Evolutionary conservation across 2,888 invertebrate genomes (phyloP).

Genomic region (Eurytoma adleriae): DNA sequence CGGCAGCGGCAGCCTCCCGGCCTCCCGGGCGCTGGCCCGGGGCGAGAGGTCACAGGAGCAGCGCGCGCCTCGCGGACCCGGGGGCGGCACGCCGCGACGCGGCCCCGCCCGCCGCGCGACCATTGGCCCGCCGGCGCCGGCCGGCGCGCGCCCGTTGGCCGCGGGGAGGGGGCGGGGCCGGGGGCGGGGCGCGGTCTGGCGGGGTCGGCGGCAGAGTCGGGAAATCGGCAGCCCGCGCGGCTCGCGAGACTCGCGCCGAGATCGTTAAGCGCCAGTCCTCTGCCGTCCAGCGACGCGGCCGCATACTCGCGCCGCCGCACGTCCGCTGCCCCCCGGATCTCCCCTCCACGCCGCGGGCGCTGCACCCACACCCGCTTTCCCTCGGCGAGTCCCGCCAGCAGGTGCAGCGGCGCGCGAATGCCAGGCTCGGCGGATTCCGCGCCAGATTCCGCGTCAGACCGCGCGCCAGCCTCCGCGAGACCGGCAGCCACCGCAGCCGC

Average conservation of each 20-base stretch:
- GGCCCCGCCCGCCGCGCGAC: not conserved
- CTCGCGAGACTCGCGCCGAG: constrained; percentile 72
- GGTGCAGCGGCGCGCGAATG: constrained; percentile 42
- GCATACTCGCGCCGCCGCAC: constrained; percentile 65
- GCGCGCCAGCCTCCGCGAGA: not conserved
- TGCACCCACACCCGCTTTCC: constrained; percentile 9
- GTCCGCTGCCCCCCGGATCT: not conserved
- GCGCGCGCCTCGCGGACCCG: not conserved
- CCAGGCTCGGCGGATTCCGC: too few species aligned
- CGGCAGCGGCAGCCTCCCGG: too few species aligned
- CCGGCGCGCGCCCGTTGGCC: constrained; percentile 13
- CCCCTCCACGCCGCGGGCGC: not conserved
- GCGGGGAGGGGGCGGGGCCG: not conserved
- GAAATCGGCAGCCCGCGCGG: constrained; percentile 59
- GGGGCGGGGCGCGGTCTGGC: constrained; percentile 2
- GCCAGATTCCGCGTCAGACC: constrained; percentile 37
- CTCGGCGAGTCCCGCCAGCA: constrained; percentile 4
- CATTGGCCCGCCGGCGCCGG: constrained; percentile 1
- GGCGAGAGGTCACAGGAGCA: constrained; percentile 42
- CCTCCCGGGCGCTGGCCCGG: not conserved
- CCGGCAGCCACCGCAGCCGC: not conserved
- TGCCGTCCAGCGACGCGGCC: constrained; percentile 75
- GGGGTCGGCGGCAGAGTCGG: not conserved
- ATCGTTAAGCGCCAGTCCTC: constrained; percentile 73
- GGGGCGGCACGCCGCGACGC: not conserved